phyloP scores from a whole-genome alignment of 1,140 invertebrate genomes.

The Holotrichia oblita region DNA sequence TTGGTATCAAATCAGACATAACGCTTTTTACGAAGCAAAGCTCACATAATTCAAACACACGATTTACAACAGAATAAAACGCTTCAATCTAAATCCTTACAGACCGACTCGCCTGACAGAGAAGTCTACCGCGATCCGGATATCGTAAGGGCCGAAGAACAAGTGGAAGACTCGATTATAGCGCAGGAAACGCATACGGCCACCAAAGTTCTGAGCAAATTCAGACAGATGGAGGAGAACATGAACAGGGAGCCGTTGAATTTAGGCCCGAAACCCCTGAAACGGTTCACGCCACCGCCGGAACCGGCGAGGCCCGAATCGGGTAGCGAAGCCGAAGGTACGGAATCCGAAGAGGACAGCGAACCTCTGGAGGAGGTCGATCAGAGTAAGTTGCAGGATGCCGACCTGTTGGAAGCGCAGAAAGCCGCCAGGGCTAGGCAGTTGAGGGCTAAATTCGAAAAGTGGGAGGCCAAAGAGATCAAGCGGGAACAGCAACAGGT shows the following conservation, averaged over 20 bases:
- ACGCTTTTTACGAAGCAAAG: background rate
- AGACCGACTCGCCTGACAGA: conserved; percentile 74
- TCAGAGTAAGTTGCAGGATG: conserved; percentile 61
- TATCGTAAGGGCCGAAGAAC: conserved; percentile 74
- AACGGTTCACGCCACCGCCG: conserved; percentile 88
- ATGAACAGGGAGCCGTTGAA: conserved; percentile 67
- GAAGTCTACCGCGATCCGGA: conserved; percentile 81
- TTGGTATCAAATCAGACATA: background rate
- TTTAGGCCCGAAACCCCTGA: conserved; percentile 80
- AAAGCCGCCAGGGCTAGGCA: conserved; percentile 85
- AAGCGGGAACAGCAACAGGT: conserved; percentile 62
- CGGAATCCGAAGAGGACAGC: conserved; percentile 64
- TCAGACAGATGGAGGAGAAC: conserved; percentile 86
- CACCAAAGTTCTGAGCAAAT: conserved; percentile 84
- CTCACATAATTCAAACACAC: background rate
- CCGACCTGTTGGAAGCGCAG: conserved; percentile 64
- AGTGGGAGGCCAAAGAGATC: conserved; percentile 82
- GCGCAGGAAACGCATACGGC: conserved; percentile 78
- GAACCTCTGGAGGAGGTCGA: conserved; percentile 69
- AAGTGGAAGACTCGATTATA: conserved; percentile 66
- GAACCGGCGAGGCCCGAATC: conserved; percentile 68
- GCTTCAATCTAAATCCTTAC: conserved; percentile 39
- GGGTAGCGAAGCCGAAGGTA: conserved; percentile 62
- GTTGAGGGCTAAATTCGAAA: conserved; percentile 89
- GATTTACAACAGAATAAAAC: background rate